Conservation (phyloP, 2,797 vertebrate species). For the Enteromius paludinosus region DNA sequence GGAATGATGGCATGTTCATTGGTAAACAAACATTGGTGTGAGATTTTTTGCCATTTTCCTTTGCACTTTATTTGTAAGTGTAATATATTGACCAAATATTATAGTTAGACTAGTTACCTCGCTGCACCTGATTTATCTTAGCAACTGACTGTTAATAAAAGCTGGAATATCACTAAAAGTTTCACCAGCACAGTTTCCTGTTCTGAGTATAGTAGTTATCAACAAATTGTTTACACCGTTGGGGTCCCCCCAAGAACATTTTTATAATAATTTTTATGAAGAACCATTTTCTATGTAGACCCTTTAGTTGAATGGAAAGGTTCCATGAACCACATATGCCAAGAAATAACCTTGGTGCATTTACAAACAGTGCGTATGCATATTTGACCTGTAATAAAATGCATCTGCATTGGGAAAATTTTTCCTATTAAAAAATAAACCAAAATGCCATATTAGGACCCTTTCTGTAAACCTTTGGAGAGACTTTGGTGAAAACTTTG, state of each 20-base stretch:
- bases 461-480: background rate
- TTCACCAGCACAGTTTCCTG: background rate
- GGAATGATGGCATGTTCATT: background rate
- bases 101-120: background rate
- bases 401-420: background rate
- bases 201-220: background rate
- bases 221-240: background rate
- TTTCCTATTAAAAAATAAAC: background rate
- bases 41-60: background rate
- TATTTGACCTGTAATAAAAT: background rate
- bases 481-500: conserved; percentile 6
- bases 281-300: background rate
- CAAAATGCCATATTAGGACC: background rate
- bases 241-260: background rate
- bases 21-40: background rate
- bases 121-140: background rate
- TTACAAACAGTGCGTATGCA: background rate
- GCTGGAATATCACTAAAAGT: background rate
- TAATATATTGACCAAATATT: conserved; percentile 1
- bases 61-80: background rate
- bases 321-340: background rate
- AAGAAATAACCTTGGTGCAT: conserved; percentile 1
- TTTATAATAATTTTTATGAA: background rate
- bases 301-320: background rate
- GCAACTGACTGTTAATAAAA: background rate